Percentiles rank a stretch among this genome's conserved stretches.
Conservation (phyloP, 2,797 vertebrate genomes). For the Poecilia picta region DNA sequence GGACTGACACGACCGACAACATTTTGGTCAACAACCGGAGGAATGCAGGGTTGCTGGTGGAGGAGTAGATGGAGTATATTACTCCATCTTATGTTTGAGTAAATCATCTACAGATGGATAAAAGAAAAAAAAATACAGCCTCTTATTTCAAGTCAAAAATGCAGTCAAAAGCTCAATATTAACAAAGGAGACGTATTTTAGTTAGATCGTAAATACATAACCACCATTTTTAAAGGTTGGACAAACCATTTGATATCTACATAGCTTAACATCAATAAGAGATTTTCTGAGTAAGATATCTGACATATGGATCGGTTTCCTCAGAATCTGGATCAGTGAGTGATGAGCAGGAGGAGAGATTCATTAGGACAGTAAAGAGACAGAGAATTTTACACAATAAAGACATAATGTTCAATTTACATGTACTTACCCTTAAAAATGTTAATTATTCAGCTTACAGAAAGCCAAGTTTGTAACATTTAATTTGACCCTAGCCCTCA, state of each 20-base stretch:
- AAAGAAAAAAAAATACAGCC: neutral
- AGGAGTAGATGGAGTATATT: neutral
- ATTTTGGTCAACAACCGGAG: conserved; percentile 1
- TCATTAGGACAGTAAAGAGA: too few relatives aligned
- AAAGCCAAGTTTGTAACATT: too few relatives aligned
- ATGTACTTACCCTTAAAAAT: too few relatives aligned
- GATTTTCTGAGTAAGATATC: neutral
- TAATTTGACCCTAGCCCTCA: too few relatives aligned
- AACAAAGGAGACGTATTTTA: neutral
- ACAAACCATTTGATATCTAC: neutral
- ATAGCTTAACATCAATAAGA: neutral
- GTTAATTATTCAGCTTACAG: too few relatives aligned
- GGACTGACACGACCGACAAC: conserved; percentile 2
- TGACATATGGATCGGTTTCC: too few relatives aligned
- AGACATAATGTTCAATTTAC: too few relatives aligned
- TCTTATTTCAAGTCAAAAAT: neutral
- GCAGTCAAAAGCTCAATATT: neutral
- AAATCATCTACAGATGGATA: neutral
- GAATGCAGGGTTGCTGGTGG: neutral
- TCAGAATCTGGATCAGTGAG: too few relatives aligned
- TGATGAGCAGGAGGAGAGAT: neutral
- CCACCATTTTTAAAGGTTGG: neutral
- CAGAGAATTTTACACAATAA: too few relatives aligned
- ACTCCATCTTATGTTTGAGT: neutral
- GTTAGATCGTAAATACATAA: too few relatives aligned